Evolutionary conservation across 2,113 vertebrate genomes (phyloP), one percentile per base, ranked within the genome.

Genomic region (Oryzias woworae): DNA sequence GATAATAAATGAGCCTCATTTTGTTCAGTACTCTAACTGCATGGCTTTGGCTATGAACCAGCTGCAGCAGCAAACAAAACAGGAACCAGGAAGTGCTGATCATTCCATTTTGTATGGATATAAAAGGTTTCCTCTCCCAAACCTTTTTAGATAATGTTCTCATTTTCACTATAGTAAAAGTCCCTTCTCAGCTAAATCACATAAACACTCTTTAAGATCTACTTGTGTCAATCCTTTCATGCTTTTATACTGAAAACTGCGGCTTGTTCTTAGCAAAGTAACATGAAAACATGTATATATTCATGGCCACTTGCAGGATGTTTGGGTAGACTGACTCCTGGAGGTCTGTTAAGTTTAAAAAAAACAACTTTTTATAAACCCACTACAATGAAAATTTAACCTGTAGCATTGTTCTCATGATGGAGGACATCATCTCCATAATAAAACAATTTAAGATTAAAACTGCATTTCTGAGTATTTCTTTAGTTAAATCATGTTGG

Each of bases 1-100:
- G 51, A 62, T 86, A 82, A 90, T 90, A 62, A 86, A 90, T 85
- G 74, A 62, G 24, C 77, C 82, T 90, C 63, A 89, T 90, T 90
- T 88, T 73, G 71, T 78, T 52, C 51, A 68, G 55, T 51, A 48
- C 53, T 71, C 51, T 26, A 73, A 62, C 60, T 66, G 61, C 59
- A 59, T 66, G 43, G 46, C 72, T 74, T 65, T 53, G 46, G 4
- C 43, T n/a, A 20, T 31, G 13, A 41, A 15, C 47, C 17, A 69
- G 47, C n/a, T 62, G 66, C 77, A 58, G 14, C 51, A 66, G 46
- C 8, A 50, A 59, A 41, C 18, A 66, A 44, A 52, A 28, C 23
- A 63, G 22, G 47, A 45, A 53, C 36, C 36, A 36, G 57, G 18
- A 62, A 4, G 66, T 42, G 49, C 41, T 44, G 46, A 76, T 48